Evolutionary conservation across 2,113 vertebrate species (phyloP).

Genomic region (Capricornis sumatraensis): DNA sequence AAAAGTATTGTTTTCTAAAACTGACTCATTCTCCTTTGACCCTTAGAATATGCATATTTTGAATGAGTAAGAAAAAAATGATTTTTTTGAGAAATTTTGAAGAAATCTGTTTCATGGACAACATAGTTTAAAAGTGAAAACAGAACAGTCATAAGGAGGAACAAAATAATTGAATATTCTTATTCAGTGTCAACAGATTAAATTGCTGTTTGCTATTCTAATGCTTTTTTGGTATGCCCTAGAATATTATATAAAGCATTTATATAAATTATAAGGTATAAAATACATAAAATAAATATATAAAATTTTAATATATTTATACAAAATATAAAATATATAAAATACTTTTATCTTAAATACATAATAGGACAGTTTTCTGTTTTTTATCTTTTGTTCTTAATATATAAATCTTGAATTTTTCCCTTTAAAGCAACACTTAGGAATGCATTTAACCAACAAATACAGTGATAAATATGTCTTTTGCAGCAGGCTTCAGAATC

Average conservation of each 20-base stretch:
- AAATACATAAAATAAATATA: neutral
- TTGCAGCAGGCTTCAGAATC: slow-evolving; percentile 32
- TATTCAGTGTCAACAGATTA: neutral
- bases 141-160: neutral
- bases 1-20: neutral
- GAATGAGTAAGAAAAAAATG: neutral
- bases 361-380: neutral
- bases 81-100: neutral
- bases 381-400: neutral
- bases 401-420: slow-evolving; percentile 2
- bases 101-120: neutral
- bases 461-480: neutral
- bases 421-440: slow-evolving; percentile 41
- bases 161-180: neutral
- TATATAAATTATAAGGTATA: neutral
- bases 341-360: slow-evolving; percentile 40
- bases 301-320: neutral
- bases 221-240: neutral
- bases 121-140: neutral
- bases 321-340: neutral
- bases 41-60: neutral
- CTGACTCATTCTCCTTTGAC: neutral
- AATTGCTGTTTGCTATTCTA: neutral
- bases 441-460: slow-evolving; percentile 21
- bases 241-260: neutral